Evolutionary conservation across 2,888 invertebrate species (phyloP).

Genomic region (Thymelicus acteon): DNA sequence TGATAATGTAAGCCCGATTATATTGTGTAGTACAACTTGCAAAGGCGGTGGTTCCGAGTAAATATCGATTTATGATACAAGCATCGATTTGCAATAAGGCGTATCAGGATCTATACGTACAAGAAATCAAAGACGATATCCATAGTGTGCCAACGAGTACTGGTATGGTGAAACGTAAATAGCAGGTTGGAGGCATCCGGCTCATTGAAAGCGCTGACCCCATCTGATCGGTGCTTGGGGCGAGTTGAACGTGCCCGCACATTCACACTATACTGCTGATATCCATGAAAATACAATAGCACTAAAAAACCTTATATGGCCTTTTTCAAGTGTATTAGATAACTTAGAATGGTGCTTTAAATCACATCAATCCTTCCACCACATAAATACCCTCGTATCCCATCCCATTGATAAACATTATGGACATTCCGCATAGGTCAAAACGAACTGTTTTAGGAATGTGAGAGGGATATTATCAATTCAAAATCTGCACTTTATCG

Average conservation of each 20-base stretch:
- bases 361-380: constrained; percentile 38
- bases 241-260: constrained; percentile 61
- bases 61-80: constrained; percentile 38
- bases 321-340: constrained; percentile 45
- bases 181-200: constrained; percentile 82
- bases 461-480: constrained; percentile 33
- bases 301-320: constrained; percentile 47
- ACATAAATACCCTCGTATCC: constrained; percentile 32
- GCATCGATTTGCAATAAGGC: constrained; percentile 50
- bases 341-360: constrained; percentile 39
- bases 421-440: constrained; percentile 35
- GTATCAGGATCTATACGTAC: constrained; percentile 52
- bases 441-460: constrained; percentile 30
- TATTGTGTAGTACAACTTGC: constrained; percentile 33
- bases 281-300: constrained; percentile 52
- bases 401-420: constrained; percentile 28
- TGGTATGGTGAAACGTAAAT: constrained; percentile 81
- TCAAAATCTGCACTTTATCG: constrained; percentile 34
- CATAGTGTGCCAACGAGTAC: constrained; percentile 81
- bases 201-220: constrained; percentile 84
- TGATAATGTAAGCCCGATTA: not conserved
- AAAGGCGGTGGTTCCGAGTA: constrained; percentile 42
- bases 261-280: constrained; percentile 58
- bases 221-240: constrained; percentile 78
- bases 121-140: constrained; percentile 69